These are phyloP conservation scores for Hybos culiciformis DNA, from an alignment of 2,888 invertebrate genomes.

Conservation along the genomic window DNA sequence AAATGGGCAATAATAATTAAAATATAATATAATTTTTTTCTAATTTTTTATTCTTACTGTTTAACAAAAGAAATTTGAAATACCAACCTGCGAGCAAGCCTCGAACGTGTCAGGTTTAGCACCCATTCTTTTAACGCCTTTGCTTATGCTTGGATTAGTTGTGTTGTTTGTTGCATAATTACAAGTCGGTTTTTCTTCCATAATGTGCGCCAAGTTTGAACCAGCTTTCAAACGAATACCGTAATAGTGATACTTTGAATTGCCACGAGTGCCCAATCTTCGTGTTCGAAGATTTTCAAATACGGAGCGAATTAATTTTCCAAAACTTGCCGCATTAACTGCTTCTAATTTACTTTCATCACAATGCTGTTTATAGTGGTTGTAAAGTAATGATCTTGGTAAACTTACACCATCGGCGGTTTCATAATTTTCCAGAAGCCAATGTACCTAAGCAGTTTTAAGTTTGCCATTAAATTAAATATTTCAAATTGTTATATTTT, in stretches of 20 bases:
- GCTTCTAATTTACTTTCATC: constrained; percentile 86
- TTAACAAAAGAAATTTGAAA: constrained; percentile 6
- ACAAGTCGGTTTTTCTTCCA: constrained; percentile 36
- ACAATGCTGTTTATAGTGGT: constrained; percentile 94
- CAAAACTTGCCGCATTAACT: constrained; percentile 98
- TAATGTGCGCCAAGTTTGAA: constrained; percentile 50
- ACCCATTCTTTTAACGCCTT: constrained; percentile 25
- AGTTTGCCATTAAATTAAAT: background rate
- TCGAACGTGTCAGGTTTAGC: constrained; percentile 34
- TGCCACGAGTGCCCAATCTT: constrained; percentile 89
- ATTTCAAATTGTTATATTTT: background rate
- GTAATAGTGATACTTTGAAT: constrained; percentile 99
- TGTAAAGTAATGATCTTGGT: constrained; percentile 90
- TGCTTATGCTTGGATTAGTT: constrained; percentile 8
- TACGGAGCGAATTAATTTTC: constrained; percentile 95
- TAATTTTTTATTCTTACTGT: background rate
- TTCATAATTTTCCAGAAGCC: constrained; percentile 97
- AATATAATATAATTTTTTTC: background rate
- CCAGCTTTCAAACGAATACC: constrained; percentile 94
- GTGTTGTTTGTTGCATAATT: constrained; percentile 16
- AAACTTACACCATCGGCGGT: constrained; percentile 86
- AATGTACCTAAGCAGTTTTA: constrained; percentile 61
- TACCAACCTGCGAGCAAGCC: constrained; percentile 36
- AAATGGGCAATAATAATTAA: background rate
- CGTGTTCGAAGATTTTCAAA: constrained; percentile 91